Percentiles rank a stretch among this genome's conserved stretches.
These are phyloP conservation scores for Myotis planiceps DNA, from an alignment of 2,797 vertebrate genomes.

Conservation along the genomic window DNA sequence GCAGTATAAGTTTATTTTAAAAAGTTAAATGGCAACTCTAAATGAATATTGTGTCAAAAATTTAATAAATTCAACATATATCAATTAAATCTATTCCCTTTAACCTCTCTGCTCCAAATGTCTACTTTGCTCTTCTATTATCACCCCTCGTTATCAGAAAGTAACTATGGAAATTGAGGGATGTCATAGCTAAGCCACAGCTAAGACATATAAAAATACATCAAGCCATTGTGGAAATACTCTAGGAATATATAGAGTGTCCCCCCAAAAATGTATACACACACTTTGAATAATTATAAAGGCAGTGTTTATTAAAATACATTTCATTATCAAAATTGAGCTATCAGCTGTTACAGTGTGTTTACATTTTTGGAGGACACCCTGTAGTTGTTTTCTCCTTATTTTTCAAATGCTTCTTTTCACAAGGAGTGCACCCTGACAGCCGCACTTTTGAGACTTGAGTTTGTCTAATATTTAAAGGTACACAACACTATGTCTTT, in stretches of 20 bases:
- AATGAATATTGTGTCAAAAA: slow-evolving; percentile 1
- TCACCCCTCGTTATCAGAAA: background rate
- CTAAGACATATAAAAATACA: background rate
- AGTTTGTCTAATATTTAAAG: slow-evolving; percentile 68
- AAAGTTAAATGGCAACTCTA: slow-evolving; percentile 33
- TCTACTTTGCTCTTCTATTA: background rate
- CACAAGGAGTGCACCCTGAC: background rate
- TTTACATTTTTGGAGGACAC: background rate
- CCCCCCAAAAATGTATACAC: background rate
- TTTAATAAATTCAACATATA: background rate
- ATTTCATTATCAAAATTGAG: background rate
- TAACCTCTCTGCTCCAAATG: background rate
- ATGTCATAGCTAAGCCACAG: background rate
- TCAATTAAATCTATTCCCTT: background rate
- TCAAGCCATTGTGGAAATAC: background rate
- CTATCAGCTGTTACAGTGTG: background rate
- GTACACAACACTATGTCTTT: slow-evolving; percentile 61
- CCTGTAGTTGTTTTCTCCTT: background rate
- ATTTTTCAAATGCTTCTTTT: slow-evolving; percentile 4
- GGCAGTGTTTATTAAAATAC: background rate
- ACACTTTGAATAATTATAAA: background rate
- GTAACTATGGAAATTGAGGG: background rate
- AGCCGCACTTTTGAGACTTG: background rate
- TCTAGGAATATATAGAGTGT: background rate
- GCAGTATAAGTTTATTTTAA: background rate